Evolutionary conservation across 2,888 invertebrate species (phyloP).

Genomic region (Pseudococcus jackbeardsleyi): DNA sequence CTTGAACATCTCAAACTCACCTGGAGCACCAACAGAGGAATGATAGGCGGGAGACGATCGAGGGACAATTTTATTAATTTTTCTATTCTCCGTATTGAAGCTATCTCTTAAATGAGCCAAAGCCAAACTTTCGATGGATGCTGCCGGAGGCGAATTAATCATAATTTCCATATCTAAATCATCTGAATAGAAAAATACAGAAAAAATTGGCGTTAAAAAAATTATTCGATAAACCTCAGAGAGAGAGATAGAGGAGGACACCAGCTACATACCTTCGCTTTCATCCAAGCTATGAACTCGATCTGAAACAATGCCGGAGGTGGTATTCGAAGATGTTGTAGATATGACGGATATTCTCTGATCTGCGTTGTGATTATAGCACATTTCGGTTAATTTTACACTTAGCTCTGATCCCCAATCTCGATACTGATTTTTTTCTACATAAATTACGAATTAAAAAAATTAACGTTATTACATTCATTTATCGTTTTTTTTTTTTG

Average conservation of each 20-base stretch:
- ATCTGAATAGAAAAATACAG: slow-evolving; percentile 65
- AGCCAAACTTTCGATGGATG: slow-evolving; percentile 87
- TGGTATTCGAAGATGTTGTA: slow-evolving; percentile 95
- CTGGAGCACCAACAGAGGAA: slow-evolving; percentile 16
- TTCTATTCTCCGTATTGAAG: slow-evolving; percentile 69
- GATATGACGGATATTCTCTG: slow-evolving; percentile 92
- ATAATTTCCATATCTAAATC: slow-evolving; percentile 76
- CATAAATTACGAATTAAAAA: slow-evolving; percentile 13
- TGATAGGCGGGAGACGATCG: slow-evolving; percentile 37
- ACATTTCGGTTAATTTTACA: slow-evolving; percentile 65
- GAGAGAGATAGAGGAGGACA: neutral
- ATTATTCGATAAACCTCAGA: neutral
- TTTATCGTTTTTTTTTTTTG: too few species aligned
- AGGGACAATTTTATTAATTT: slow-evolving; percentile 28
- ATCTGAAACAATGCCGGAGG: slow-evolving; percentile 96
- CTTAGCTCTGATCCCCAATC: slow-evolving; percentile 72
- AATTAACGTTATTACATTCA: too few species aligned
- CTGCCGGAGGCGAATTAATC: slow-evolving; percentile 87
- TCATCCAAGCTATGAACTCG: slow-evolving; percentile 95
- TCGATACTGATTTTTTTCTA: slow-evolving; percentile 76
- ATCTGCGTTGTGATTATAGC: slow-evolving; percentile 72
- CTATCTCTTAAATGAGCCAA: slow-evolving; percentile 82
- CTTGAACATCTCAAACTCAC: slow-evolving; percentile 6
- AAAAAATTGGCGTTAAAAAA: neutral
- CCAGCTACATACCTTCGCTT: slow-evolving; percentile 72